Conservation (phyloP, 2,888 invertebrate species). For the Zygaena filipendulae region DNA sequence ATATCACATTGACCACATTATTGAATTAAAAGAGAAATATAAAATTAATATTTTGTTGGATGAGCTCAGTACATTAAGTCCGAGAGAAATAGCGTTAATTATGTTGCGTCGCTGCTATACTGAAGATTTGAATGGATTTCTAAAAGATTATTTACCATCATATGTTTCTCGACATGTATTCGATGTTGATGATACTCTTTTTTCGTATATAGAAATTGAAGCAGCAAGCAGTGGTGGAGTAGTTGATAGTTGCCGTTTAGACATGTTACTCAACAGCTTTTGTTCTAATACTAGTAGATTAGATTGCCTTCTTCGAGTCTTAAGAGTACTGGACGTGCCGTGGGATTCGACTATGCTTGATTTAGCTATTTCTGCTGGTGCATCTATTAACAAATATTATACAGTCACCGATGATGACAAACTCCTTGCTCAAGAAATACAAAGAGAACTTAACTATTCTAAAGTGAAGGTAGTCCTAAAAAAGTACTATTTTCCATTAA, state of each 20-base stretch:
- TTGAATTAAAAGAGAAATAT: conserved; percentile 53
- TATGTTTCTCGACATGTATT: conserved; percentile 47
- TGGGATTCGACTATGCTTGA: conserved; percentile 41
- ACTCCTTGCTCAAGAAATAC: conserved; percentile 41
- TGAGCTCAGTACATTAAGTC: conserved; percentile 47
- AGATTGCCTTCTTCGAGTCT: conserved; percentile 48
- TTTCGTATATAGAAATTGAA: conserved; percentile 50
- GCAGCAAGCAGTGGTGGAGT: conserved; percentile 47
- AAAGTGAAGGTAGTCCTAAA: conserved; percentile 54
- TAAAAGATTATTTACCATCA: conserved; percentile 46
- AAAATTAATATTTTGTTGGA: conserved; percentile 53
- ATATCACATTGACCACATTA: conserved; percentile 45
- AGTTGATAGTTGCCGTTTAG: conserved; percentile 44
- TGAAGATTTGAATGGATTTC: conserved; percentile 49
- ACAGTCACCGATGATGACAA: conserved; percentile 43
- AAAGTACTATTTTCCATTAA: conserved; percentile 53
- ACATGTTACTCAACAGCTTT: conserved; percentile 43
- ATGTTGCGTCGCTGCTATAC: conserved; percentile 61
- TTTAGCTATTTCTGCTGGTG: conserved; percentile 39
- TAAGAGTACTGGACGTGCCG: conserved; percentile 54
- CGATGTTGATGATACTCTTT: conserved; percentile 49
- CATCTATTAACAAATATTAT: conserved; percentile 40
- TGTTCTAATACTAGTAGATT: conserved; percentile 40
- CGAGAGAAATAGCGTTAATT: conserved; percentile 51
- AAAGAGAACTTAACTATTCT: conserved; percentile 51